Evolutionary conservation across 2,797 vertebrate species (phyloP).

Genomic region (Peromyscus aztecus): DNA sequence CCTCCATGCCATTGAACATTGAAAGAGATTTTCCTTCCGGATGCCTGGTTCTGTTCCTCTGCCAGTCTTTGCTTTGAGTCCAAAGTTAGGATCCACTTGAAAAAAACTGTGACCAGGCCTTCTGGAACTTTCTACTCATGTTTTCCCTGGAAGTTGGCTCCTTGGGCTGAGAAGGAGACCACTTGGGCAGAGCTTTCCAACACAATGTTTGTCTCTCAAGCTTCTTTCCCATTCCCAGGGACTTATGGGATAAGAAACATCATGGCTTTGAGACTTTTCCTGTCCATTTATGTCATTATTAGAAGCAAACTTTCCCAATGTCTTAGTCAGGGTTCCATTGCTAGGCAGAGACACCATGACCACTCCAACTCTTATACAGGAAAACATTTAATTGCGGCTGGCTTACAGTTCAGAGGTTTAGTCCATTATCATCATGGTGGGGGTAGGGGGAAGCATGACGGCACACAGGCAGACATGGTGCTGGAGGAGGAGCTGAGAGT

Average conservation of each 20-base stretch:
- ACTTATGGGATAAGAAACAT: background rate
- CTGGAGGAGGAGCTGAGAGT: background rate
- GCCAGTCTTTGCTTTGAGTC: constrained; percentile 26
- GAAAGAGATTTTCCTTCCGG: background rate
- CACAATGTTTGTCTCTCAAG: background rate
- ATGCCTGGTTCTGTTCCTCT: background rate
- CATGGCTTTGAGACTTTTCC: background rate
- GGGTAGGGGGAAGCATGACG: background rate
- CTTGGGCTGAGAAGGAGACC: background rate
- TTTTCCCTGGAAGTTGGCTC: background rate
- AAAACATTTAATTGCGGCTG: background rate
- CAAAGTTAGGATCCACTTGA: background rate
- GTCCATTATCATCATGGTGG: background rate
- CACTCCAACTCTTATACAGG: background rate
- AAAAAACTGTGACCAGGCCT: background rate
- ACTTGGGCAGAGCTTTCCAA: background rate
- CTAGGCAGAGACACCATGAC: background rate
- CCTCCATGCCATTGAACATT: background rate
- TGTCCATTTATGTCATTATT: background rate
- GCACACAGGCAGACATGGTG: background rate
- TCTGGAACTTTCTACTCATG: background rate
- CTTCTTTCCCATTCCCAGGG: background rate
- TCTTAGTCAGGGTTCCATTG: background rate
- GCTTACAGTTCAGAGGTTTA: background rate
- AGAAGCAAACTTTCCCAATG: constrained; percentile 10